phyloP scores from a whole-genome alignment of 1,140 invertebrate genomes.

The Callitettix versicolor region DNA sequence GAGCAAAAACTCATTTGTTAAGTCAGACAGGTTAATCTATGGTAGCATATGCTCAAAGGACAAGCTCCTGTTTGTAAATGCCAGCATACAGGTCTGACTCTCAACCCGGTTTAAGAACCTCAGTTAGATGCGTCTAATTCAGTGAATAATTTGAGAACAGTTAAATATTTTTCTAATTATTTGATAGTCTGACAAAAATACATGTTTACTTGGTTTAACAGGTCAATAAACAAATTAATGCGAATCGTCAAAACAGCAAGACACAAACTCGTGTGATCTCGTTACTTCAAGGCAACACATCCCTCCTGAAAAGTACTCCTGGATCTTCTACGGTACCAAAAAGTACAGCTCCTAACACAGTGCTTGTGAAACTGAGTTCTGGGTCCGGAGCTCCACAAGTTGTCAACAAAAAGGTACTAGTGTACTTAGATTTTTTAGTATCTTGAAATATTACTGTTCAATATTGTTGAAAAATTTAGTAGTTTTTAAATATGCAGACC shows the following conservation, averaged over 20 bases:
- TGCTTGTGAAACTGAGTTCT: constrained; percentile 50
- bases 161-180: no score
- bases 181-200: no score
- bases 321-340: constrained; percentile 21
- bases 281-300: constrained; percentile 44
- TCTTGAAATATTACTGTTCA: neutral
- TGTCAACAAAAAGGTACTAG: constrained; percentile 29
- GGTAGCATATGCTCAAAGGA: no score
- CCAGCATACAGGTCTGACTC: no score
- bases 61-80: no score
- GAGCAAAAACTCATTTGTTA: no score
- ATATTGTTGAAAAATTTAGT: neutral
- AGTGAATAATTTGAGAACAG: no score
- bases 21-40: no score
- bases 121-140: no score
- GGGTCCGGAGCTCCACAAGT: constrained; percentile 32
- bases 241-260: constrained; percentile 54
- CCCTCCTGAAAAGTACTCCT: constrained; percentile 36
- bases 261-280: constrained; percentile 55
- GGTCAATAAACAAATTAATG: constrained; percentile 57
- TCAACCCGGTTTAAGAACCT: no score
- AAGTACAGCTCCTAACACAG: constrained; percentile 38
- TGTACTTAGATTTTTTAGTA: no score
- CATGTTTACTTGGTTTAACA: no score
- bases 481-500: neutral